Base-by-base conservation (phyloP, 35 echinoderm and acorn worm genomes). In the Anneissia japonica region DNA sequence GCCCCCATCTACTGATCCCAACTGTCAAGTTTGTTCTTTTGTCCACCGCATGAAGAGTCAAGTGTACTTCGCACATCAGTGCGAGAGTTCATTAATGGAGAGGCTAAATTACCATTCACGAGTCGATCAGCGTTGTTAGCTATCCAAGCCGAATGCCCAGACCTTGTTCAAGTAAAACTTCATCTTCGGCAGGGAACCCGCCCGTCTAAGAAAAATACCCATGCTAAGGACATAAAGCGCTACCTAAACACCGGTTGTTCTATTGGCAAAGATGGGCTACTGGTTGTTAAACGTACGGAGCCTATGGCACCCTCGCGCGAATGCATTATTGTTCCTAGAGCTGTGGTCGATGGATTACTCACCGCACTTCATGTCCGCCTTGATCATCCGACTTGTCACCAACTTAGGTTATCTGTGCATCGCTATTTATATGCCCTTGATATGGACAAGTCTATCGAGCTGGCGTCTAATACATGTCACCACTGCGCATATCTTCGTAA, bases 381-480 rank as follows among this genome's bases (percentile, higher is more conserved):
- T 7, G 76, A 81, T 26, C 92, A 94, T 73, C 92, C 92, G 0
- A 77, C 83, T 6, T 43, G 74, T 33, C 75, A 86, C 39, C 88
- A 94, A 37, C 64, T 94, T 0, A 38, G 55, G 35, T 75, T 12
- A 0, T 30, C 87, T 0, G 31, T 86, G 7, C 77, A 74, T n/a
- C 77, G 84, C 51, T 80, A 93, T 46, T 90, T 93, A 19, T 90
- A 79, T 55, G 88, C 92, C 38, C 88, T 93, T 11, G 77, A 90
- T 39, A 39, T 90, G 21, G 88, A 90, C 46, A 81, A 72, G 34
- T 34, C 92, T 51, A 83, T 90, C 83, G 74, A 90, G 0, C 34
- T 38, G 0, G 64, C 84, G 7, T 41, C 82, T 23, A 76, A 74
- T 30, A 21, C 46, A 9, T 90, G 91, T 37, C 91, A 86, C 35